Evolutionary conservation across 2,797 vertebrate species (phyloP), one percentile per base, ranked within the genome.

Genomic region (Cuculus canorus): DNA sequence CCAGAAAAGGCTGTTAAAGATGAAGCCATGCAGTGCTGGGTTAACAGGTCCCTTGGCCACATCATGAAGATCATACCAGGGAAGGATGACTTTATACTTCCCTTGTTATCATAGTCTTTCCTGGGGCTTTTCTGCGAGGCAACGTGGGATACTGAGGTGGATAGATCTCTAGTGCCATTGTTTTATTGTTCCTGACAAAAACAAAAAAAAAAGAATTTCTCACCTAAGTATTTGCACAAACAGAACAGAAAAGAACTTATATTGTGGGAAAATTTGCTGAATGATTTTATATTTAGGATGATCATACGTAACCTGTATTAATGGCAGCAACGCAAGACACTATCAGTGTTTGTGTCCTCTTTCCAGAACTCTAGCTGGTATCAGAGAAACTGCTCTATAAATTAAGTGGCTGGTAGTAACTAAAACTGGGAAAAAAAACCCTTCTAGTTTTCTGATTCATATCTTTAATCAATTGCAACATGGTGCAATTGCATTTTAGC

Each of bases 401-500:
- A 96, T 96, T 90, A 97, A 96, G 78, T 80, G 92, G 86, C 86
- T 81, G 86, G 86, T 94, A 97, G 95, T 95, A 97, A 95, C 80
- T 91, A 94, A 97, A 98, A 96, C 65, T 79, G 68, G 78, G 65
- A 92, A 95, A 89, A 86, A 52, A 54, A 7, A n/a, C n/a, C 6
- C 88, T 94, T 97, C 96, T 96, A 95, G 97, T 97, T 97, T 98
- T 97, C 95, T 97, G 96, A 97, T 97, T 97, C 80, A 79, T 96
- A 96, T 96, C 96, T 98, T 97, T 96, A 96, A 96, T 98, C 95
- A 98, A 94, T 97, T 94, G 91, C 94, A 95, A 94, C 91, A 91
- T 17, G 61, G 52, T 86, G 84, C 41, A 90, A 94, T 92, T 95
- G 82, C 87, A 75, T 96, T 97, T 97, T 94, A 90, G 61, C 81